These are phyloP conservation scores for Poeciliopsis infans DNA, from an alignment of 2,797 vertebrate genomes.

Conservation along the genomic window DNA sequence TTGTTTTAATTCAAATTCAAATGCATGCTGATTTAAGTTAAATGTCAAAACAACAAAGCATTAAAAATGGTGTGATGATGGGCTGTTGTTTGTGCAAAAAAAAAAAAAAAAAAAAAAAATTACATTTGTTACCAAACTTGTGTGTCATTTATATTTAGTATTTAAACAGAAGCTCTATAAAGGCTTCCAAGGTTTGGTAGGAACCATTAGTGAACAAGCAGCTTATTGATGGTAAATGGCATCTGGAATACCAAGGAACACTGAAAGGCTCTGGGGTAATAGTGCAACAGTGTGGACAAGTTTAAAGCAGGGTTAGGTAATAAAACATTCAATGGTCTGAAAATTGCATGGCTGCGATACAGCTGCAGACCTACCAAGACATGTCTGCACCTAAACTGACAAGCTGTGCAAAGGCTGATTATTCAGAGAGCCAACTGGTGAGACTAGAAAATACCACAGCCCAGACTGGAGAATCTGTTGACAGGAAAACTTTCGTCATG, in stretches of 20 bases:
- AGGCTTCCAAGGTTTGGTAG: neutral
- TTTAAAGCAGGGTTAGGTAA: neutral
- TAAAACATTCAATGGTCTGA: neutral
- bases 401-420: neutral
- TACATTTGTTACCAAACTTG: slow-evolving; percentile 9
- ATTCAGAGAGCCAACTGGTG: neutral
- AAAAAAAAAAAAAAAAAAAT: too few species aligned
- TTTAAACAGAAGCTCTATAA: neutral
- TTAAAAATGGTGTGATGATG: slow-evolving; percentile 4
- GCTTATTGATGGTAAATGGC: neutral
- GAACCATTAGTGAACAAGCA: neutral
- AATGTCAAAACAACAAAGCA: slow-evolving; percentile 1
- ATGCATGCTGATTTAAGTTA: slow-evolving; percentile 12
- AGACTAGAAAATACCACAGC: neutral
- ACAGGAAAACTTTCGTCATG: neutral
- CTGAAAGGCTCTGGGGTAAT: neutral
- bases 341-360: neutral
- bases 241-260: neutral
- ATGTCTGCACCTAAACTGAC: neutral
- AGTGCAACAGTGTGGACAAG: neutral
- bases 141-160: neutral
- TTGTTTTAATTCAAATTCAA: neutral
- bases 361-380: neutral
- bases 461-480: neutral
- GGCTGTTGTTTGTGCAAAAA: slow-evolving; percentile 19